Evolutionary conservation across 2,888 invertebrate genomes (phyloP).

Genomic region (Lepidonotus clava): DNA sequence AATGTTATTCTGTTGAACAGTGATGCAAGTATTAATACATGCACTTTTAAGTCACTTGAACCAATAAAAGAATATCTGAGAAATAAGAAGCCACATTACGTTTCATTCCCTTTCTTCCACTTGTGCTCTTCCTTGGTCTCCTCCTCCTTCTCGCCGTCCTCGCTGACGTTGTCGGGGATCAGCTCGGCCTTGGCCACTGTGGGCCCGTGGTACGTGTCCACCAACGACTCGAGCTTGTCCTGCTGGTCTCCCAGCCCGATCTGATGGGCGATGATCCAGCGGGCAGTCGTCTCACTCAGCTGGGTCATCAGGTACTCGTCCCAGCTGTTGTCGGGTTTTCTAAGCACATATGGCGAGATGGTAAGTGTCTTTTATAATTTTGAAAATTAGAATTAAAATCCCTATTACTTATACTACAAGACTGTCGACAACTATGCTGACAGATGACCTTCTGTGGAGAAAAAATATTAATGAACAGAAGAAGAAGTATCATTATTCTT

Average conservation of each 20-base stretch:
- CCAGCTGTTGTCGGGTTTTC: constrained; percentile 69
- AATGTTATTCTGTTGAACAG: not conserved
- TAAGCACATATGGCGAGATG: too few species aligned
- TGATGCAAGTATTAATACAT: not conserved
- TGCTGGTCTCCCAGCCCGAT: constrained; percentile 67
- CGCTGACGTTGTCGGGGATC: constrained; percentile 72
- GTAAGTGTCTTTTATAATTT: too few species aligned
- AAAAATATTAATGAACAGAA: too few species aligned
- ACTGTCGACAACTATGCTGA: too few species aligned
- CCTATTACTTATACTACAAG: too few species aligned
- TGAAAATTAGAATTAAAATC: too few species aligned
- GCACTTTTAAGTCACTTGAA: not conserved
- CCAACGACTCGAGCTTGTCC: constrained; percentile 69
- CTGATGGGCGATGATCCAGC: constrained; percentile 76
- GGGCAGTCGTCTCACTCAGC: constrained; percentile 77
- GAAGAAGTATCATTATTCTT: too few species aligned
- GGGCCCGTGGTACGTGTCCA: constrained; percentile 73
- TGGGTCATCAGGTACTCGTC: constrained; percentile 78
- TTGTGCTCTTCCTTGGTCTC: constrained; percentile 64
- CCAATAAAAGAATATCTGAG: not conserved
- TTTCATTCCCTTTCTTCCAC: constrained; percentile 64
- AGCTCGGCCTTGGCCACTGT: constrained; percentile 71
- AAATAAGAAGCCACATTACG: not conserved
- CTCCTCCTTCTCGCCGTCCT: constrained; percentile 64
- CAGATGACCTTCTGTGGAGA: too few species aligned